Conservation (phyloP, 1,140 invertebrate genomes). For the Vanessa atalanta region DNA sequence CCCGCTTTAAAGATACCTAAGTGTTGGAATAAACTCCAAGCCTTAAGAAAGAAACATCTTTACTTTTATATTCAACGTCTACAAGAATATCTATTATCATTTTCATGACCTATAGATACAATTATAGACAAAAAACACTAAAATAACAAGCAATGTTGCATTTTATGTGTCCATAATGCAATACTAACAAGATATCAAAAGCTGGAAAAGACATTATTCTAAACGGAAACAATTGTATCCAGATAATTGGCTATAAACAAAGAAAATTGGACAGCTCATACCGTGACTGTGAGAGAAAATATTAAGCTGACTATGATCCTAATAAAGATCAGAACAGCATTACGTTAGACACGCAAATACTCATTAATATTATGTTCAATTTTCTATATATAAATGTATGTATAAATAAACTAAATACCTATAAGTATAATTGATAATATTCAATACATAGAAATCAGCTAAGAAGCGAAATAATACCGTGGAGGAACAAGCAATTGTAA, state of each 20-base stretch:
- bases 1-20: too few species aligned
- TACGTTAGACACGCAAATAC: not conserved
- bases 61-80: too few species aligned
- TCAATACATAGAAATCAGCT: too few species aligned
- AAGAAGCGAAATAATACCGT: too few species aligned
- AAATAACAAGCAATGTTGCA: too few species aligned
- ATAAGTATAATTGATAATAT: too few species aligned
- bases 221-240: constrained; percentile 42
- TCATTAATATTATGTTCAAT: not conserved
- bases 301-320: not conserved
- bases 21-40: too few species aligned
- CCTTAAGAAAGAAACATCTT: too few species aligned
- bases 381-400: not conserved
- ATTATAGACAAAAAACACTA: not conserved
- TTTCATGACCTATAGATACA: too few species aligned
- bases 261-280: constrained; percentile 40
- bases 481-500: too few species aligned
- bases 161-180: not conserved
- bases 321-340: not conserved
- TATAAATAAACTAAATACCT: not conserved
- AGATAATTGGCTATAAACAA: constrained; percentile 63
- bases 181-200: constrained; percentile 22
- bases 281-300: not conserved
- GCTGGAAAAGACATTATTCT: constrained; percentile 38
- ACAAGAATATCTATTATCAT: too few species aligned